Evolutionary conservation across 1,140 invertebrate species (phyloP).

Genomic region (Drosophila sp.): DNA sequence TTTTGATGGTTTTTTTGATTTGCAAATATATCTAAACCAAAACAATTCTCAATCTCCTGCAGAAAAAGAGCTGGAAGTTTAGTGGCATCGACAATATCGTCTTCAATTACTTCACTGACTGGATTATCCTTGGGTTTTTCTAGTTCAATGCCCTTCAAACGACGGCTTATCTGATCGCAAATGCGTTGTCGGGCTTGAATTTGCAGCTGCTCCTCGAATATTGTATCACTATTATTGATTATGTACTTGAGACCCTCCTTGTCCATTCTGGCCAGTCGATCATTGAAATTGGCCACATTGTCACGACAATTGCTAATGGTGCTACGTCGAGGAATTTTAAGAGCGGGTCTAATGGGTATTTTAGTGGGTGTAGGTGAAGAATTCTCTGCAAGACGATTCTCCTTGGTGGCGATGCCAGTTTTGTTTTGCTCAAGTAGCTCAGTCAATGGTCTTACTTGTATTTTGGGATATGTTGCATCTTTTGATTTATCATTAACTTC

Average conservation of each 20-base stretch:
- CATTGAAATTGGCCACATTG: constrained; percentile 37
- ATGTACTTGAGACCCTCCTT: constrained; percentile 72
- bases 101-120: constrained; percentile 51
- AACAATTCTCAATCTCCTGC: constrained; percentile 72
- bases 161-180: constrained; percentile 68
- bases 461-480: constrained; percentile 36
- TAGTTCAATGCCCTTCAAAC: constrained; percentile 63
- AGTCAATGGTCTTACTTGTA: constrained; percentile 61
- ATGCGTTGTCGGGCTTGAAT: constrained; percentile 62
- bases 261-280: constrained; percentile 69
- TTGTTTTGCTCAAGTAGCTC: constrained; percentile 62
- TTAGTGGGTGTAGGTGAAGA: not conserved
- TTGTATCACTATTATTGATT: constrained; percentile 73
- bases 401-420: constrained; percentile 35
- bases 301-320: constrained; percentile 32
- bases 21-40: constrained; percentile 52
- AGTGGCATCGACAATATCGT: constrained; percentile 72
- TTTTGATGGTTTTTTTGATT: not conserved
- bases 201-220: constrained; percentile 72
- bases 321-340: constrained; percentile 17
- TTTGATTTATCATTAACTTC: not conserved
- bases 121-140: constrained; percentile 52
- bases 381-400: constrained; percentile 19
- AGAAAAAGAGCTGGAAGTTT: constrained; percentile 62
- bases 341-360: not conserved